A percentile compares a stretch with the other conserved stretches of the same genome.
Evolutionary conservation across 2,797 vertebrate genomes (phyloP).

Genomic region (Lerista edwardsae): DNA sequence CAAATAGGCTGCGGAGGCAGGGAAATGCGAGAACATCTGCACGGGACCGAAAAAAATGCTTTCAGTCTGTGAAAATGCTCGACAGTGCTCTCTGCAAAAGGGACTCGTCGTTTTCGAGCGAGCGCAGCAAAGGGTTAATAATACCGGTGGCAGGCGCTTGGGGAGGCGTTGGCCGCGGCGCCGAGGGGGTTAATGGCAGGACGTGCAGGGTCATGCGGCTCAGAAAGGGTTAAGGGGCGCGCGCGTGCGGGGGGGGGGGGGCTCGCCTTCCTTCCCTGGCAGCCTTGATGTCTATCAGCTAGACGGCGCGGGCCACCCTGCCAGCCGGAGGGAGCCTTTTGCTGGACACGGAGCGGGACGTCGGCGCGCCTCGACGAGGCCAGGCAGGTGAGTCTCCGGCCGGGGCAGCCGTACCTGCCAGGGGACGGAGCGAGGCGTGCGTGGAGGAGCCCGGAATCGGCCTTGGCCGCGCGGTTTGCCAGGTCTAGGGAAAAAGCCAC

Average conservation of each 20-base stretch:
- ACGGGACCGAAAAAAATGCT: too few species aligned
- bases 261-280: slow-evolving; percentile 24
- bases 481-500: too few species aligned
- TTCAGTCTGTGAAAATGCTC: too few species aligned
- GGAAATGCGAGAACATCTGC: too few species aligned
- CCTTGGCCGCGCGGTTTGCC: too few species aligned
- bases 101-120: too few species aligned
- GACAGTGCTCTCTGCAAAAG: too few species aligned
- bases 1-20: too few species aligned
- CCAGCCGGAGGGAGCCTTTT: slow-evolving; percentile 4
- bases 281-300: slow-evolving; percentile 7
- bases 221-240: neutral
- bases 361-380: neutral
- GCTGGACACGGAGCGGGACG: neutral
- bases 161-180: too few species aligned
- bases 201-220: neutral
- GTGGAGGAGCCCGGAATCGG: too few species aligned
- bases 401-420: neutral
- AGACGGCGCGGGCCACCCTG: neutral
- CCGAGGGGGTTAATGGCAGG: slow-evolving; percentile 17
- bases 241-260: slow-evolving; percentile 5
- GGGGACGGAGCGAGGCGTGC: too few species aligned
- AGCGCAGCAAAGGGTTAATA: too few species aligned
- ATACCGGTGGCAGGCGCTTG: neutral
- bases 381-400: slow-evolving; percentile 41